phyloP scores from a whole-genome alignment of 2,797 vertebrate species.

The Vipera latastei region DNA sequence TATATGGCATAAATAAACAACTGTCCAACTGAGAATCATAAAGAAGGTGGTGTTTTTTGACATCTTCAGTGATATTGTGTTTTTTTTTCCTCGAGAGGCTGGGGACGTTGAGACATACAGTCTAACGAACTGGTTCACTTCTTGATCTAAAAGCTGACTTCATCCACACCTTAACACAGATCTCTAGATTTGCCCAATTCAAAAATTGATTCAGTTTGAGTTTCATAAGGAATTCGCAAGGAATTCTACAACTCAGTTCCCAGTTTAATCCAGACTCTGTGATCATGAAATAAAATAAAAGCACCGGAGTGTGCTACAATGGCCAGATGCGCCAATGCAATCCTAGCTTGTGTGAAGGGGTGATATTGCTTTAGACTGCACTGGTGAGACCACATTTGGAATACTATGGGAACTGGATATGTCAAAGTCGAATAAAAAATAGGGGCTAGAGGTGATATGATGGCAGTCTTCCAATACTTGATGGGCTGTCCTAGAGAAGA shows the following conservation, averaged over 20 bases:
- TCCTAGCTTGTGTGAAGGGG: no score
- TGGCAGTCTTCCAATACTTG: no score
- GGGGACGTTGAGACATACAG: background rate
- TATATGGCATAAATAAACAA: background rate
- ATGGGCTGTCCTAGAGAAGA: background rate
- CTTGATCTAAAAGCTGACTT: background rate
- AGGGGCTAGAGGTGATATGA: no score
- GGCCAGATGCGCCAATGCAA: no score
- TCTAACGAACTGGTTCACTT: background rate
- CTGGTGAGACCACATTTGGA: no score
- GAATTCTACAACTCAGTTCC: background rate
- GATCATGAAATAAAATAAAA: no score
- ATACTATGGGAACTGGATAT: background rate
- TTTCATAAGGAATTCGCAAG: background rate
- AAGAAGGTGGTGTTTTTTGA: background rate
- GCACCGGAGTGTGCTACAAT: no score
- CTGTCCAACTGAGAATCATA: background rate
- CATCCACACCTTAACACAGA: no score
- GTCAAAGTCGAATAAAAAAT: background rate
- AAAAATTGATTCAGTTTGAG: background rate
- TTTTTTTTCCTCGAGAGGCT: background rate
- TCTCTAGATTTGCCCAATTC: background rate
- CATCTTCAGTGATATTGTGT: background rate
- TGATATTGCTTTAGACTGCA: no score
- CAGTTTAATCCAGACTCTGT: background rate